Evolutionary conservation across 2,797 vertebrate genomes (phyloP).

Genomic region (Acrossocheilus wenchowensis): DNA sequence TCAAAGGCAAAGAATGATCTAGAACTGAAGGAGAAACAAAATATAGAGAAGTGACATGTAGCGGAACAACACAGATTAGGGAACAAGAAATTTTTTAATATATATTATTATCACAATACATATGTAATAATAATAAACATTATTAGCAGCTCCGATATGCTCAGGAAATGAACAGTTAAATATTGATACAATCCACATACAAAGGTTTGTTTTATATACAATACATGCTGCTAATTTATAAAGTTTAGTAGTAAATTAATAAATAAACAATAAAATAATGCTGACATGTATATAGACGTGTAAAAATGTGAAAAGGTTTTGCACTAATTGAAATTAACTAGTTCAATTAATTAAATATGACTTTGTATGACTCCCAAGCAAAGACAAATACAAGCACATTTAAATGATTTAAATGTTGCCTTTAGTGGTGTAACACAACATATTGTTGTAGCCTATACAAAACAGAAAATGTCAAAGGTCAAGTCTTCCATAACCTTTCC

Average conservation of each 20-base stretch:
- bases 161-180: background rate
- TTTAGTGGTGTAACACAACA: background rate
- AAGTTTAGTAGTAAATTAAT: background rate
- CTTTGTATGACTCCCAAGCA: background rate
- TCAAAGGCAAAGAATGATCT: background rate
- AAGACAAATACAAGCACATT: background rate
- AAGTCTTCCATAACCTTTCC: constrained; percentile 13
- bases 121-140: too few species aligned
- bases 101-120: too few species aligned
- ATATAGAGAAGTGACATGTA: background rate
- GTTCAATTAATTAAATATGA: background rate
- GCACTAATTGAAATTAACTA: background rate
- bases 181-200: background rate
- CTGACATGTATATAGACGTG: background rate
- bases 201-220: background rate
- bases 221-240: background rate
- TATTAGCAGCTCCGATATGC: background rate
- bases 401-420: background rate
- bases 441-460: background rate
- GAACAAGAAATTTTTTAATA: too few species aligned
- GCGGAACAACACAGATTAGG: background rate
- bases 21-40: background rate
- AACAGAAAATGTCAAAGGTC: constrained; percentile 41
- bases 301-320: background rate
- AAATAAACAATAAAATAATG: background rate